phyloP scores from a whole-genome alignment of 2,888 invertebrate genomes.

The Eilema griseolum region DNA sequence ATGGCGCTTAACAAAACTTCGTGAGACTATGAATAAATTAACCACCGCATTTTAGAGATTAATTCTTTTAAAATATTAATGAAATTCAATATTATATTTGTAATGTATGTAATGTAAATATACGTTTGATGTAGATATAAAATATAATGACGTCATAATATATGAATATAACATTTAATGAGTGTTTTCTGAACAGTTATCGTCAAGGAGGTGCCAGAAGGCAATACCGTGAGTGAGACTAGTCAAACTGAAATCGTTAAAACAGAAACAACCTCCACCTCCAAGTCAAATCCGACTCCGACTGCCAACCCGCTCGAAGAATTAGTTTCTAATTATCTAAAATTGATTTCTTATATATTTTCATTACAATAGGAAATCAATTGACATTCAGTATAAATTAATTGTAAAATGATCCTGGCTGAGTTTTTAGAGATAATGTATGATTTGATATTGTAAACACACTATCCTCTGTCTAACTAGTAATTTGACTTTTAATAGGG shows the following conservation, averaged over 20 bases:
- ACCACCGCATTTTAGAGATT: not conserved
- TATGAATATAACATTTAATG: slow-evolving; percentile 21
- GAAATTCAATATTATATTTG: not conserved
- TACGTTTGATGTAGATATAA: too few species aligned
- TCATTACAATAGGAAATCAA: not conserved
- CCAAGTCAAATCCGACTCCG: slow-evolving; percentile 12
- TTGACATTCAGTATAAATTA: not conserved
- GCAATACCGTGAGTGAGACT: not conserved
- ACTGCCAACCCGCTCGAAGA: slow-evolving; percentile 26
- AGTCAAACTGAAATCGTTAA: not conserved
- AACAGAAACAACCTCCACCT: not conserved
- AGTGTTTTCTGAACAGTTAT: slow-evolving; percentile 6
- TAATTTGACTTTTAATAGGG: too few species aligned
- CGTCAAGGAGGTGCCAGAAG: not conserved
- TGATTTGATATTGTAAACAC: not conserved
- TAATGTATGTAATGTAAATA: not conserved
- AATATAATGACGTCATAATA: not conserved
- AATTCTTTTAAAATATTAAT: not conserved
- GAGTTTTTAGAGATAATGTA: not conserved
- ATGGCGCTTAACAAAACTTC: slow-evolving; percentile 25
- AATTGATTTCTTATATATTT: slow-evolving; percentile 38
- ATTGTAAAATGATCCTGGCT: not conserved
- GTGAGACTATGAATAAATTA: slow-evolving; percentile 9
- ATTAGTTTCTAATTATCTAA: slow-evolving; percentile 35
- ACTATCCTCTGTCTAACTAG: too few species aligned